Evolutionary conservation across 2,113 vertebrate species (phyloP).

Genomic region (Hippocampus abdominalis): DNA sequence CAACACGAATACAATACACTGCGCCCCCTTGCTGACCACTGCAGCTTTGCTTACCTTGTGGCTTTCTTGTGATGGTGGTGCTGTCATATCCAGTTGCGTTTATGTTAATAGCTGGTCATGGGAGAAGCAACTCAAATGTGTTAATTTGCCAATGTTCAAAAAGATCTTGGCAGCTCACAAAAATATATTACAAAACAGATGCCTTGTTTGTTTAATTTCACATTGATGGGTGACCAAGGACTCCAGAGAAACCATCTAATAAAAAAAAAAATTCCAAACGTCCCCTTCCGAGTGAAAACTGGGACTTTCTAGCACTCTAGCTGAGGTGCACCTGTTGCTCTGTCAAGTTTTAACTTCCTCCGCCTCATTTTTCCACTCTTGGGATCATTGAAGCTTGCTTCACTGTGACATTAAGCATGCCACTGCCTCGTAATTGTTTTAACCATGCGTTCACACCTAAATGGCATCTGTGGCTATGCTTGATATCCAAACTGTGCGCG

Average conservation of each 20-base stretch:
- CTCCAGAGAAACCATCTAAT: background rate
- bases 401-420: constrained; percentile 16
- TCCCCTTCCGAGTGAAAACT: background rate
- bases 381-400: constrained; percentile 26
- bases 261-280: background rate
- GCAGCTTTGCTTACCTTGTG: background rate
- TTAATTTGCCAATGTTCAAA: background rate
- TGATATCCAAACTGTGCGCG: constrained; percentile 8
- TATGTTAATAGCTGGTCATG: background rate
- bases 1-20: too few relatives aligned
- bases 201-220: background rate
- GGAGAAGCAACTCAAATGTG: background rate
- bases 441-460: constrained; percentile 13
- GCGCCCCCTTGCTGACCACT: background rate
- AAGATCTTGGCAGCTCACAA: background rate
- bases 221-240: background rate
- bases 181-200: background rate
- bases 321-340: constrained; percentile 6
- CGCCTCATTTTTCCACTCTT: background rate
- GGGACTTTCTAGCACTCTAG: background rate
- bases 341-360: background rate
- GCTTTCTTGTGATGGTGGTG: background rate
- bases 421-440: constrained; percentile 14
- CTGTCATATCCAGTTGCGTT: background rate
- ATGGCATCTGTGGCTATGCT: constrained; percentile 17